Evolutionary conservation across 2,113 vertebrate genomes (phyloP), one percentile per base, ranked within the genome.

Genomic region (Sclerurus mexicanus): DNA sequence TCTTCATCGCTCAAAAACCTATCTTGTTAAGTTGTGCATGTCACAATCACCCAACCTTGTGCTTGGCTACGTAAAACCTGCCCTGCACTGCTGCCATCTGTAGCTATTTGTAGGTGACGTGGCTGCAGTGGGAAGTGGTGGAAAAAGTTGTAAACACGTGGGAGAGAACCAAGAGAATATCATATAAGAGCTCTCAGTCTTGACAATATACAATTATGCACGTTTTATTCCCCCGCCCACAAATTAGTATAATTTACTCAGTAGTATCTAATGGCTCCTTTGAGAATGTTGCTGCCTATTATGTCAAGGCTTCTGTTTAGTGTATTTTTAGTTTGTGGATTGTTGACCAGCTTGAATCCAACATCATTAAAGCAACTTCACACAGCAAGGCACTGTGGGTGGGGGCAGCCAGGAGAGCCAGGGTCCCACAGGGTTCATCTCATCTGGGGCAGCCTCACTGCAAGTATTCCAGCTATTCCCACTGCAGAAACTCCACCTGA

Each of bases 191-290:
- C 49, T 92, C 85, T 35, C 52, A 44, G 4, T 77, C 81, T 64
- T 90, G 44, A 87, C 95, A 95, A 93, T 66, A 93, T 25, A 44
- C 40, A 77, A 40, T 95, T 91, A 90, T 16, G 21, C 63, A 47
- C n/a, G 27, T 76, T 23, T 10, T 5, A 75, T 8, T 3, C 5
- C 2, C 4, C 6, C 7, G 12, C 12, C 21, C 37, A 1, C 59
- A 84, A 56, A 88, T 87, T 33, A 83, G 40, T 85, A 80, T 96
- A 18, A 78, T 95, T 97, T 94, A 80, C 87, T 95, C 76, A 68
- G 59, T 83, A 87, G 60, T 75, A 55, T 83, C 59, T 92, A 67
- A 88, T 89, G 88, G 56, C 49, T 95, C 44, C 64, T 90, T 95
- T 69, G 95, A 96, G 95, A 87, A 77, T 55, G 46, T 92, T 87